Evolutionary conservation across 2,113 vertebrate species (phyloP).

Genomic region (Ailurus styani): DNA sequence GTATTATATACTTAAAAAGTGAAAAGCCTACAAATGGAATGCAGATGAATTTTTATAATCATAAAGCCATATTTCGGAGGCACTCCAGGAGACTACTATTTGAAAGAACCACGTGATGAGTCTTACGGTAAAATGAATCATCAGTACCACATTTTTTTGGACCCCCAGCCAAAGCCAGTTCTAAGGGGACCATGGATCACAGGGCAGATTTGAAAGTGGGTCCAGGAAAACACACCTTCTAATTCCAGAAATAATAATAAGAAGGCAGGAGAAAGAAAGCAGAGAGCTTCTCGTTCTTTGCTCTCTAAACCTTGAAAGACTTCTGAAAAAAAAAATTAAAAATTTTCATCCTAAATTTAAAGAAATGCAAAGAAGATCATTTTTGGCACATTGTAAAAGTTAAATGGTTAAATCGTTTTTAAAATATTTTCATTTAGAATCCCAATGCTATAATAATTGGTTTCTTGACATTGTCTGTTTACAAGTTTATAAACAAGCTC

Average conservation of each 20-base stretch:
- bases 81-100: not conserved
- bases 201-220: not conserved
- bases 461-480: not conserved
- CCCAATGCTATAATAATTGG: not conserved
- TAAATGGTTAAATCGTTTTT: not conserved
- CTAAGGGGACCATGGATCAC: not conserved
- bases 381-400: not conserved
- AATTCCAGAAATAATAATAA: not conserved
- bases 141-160: slow-evolving; percentile 1
- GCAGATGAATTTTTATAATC: slow-evolving; percentile 34
- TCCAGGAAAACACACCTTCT: not conserved
- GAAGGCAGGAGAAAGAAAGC: not conserved
- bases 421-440: not conserved
- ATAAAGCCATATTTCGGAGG: slow-evolving; percentile 43
- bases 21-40: slow-evolving; percentile 21
- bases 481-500: not conserved
- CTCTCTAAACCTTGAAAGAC: not conserved
- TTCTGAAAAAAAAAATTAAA: not conserved
- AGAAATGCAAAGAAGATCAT: not conserved
- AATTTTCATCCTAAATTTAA: not conserved
- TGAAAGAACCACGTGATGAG: slow-evolving; percentile 6
- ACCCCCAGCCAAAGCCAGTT: not conserved
- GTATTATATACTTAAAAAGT: slow-evolving; percentile 22
- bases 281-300: not conserved
- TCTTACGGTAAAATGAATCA: slow-evolving; percentile 20